Conservation (phyloP, 2,797 vertebrate genomes). For the Benthosema pterotum region DNA sequence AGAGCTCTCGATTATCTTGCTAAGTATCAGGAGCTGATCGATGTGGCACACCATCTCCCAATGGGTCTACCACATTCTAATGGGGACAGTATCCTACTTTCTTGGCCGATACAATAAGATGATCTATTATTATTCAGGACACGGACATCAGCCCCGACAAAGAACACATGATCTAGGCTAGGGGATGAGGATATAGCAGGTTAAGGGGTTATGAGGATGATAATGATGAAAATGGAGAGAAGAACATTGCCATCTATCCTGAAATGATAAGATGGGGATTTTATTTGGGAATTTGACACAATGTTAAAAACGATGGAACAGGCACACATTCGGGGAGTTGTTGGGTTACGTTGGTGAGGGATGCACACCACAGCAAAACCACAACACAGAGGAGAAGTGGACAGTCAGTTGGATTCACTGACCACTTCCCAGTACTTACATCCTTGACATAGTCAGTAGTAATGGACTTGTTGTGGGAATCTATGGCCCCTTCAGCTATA, state of each 20-base stretch:
- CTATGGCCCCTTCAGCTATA: conserved; percentile 95
- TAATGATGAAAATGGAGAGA: background rate
- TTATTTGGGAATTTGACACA: background rate
- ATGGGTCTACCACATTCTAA: too few relatives aligned
- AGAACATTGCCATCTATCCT: background rate
- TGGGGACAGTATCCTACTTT: too few relatives aligned
- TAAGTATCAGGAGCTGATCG: too few relatives aligned
- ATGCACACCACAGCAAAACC: too few relatives aligned
- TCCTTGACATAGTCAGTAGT: conserved; percentile 92
- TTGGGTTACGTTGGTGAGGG: background rate
- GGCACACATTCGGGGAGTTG: background rate
- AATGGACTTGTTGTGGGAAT: conserved; percentile 87
- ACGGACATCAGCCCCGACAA: too few relatives aligned
- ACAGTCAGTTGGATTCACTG: background rate
- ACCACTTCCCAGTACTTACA: conserved; percentile 79
- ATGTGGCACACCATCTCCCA: too few relatives aligned
- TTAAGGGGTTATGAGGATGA: too few relatives aligned
- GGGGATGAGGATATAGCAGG: too few relatives aligned
- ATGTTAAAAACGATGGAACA: background rate
- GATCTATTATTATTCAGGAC: too few relatives aligned
- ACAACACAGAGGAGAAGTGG: conserved; percentile 8
- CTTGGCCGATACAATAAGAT: too few relatives aligned
- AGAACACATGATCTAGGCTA: too few relatives aligned
- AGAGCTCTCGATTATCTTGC: too few relatives aligned
- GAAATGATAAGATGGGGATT: background rate